Evolutionary conservation across 2,797 vertebrate genomes (phyloP), one percentile per base, ranked within the genome.

Genomic region (Thaleichthys pacificus): DNA sequence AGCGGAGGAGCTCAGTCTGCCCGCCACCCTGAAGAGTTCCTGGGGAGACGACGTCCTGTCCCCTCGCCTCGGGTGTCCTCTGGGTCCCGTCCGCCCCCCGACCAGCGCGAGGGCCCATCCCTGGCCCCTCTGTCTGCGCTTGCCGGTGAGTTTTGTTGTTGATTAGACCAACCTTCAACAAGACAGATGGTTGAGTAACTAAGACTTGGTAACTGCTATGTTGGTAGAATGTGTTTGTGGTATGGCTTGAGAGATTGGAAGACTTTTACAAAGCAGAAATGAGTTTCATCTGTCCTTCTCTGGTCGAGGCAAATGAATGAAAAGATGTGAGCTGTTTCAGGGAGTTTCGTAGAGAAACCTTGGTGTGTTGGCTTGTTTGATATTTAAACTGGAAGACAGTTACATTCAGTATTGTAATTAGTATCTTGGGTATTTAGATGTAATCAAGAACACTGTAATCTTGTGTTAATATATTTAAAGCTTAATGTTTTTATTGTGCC

Each of bases 141-240:
- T 5, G 3, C 19, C 75, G 91, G 91, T 93, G 85, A 91, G 91
- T 91, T 79, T 76, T 72, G 73, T 6, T 70, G 49, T 74, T 58
- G 65, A 71, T 69, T 57, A n/a, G n/a, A 11, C 12, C 67, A 1
- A 19, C 11, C 54, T 14, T 21, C n/a, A 56, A 17, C 19, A 11
- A 42, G 35, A 66, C 9, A 66, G 64, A 35, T 15, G 19, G 6
- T 9, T 66, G 42, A 61, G 26, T 22, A 8, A 49, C 8, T 56
- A 19, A 54, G 38, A 67, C 66, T 67, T 47, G 15, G 5, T 56
- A 7, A 56, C 5, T 6, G 19, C 6, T 56, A 56, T 56, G 19
- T n/a, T 56, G 17, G 4, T 56, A n/a, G 4, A 5, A n/a, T 56
- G 51, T 56, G 51, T 5, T 56, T 17, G 15, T 56, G 51, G 49